These are phyloP conservation scores for Tuberolachnus salignus DNA, from an alignment of 2,888 invertebrate species.

Conservation along the genomic window DNA sequence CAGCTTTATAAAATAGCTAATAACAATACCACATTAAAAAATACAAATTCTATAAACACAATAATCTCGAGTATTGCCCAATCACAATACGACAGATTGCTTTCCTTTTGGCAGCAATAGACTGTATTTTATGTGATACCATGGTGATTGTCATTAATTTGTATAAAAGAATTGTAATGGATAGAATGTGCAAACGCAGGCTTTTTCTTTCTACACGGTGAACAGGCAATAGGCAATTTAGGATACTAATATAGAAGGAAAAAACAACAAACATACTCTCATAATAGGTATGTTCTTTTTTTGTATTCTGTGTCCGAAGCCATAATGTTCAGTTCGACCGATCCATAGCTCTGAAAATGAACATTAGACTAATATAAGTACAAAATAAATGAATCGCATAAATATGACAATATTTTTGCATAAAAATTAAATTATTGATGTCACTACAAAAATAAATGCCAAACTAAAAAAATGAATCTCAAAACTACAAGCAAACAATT, in stretches of 20 bases:
- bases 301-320: neutral
- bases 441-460: slow-evolving; percentile 1
- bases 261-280: neutral
- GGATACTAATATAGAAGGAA: slow-evolving; percentile 15
- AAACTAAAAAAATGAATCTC: slow-evolving; percentile 5
- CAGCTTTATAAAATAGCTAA: slow-evolving; percentile 28
- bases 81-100: neutral
- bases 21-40: slow-evolving; percentile 32
- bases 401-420: neutral
- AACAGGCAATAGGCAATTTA: slow-evolving; percentile 11
- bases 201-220: neutral
- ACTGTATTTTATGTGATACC: neutral
- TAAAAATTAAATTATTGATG: neutral
- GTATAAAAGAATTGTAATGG: neutral
- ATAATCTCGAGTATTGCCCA: neutral
- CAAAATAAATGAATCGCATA: neutral
- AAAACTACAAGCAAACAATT: slow-evolving; percentile 38
- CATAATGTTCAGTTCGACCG: slow-evolving; percentile 51
- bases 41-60: slow-evolving; percentile 29
- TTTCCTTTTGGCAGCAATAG: neutral
- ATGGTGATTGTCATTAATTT: slow-evolving; percentile 25
- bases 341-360: slow-evolving; percentile 53
- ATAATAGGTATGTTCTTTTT: neutral
- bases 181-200: neutral
- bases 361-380: neutral